phyloP scores from a whole-genome alignment of 2,113 vertebrate species.

The Dryoscopus gambensis region DNA sequence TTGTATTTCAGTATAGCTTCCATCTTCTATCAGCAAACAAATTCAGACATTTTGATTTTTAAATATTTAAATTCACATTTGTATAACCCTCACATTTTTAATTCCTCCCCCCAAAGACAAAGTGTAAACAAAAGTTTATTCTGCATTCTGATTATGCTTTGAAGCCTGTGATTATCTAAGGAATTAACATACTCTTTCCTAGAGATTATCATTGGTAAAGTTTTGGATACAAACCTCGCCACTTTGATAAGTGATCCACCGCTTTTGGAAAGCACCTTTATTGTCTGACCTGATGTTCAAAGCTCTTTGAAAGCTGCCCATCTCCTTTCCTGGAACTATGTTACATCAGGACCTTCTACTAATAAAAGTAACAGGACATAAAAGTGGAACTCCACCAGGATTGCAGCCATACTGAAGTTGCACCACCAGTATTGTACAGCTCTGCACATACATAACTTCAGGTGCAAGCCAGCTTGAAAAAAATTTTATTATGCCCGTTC shows the following conservation, averaged over 20 bases:
- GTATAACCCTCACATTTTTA: background rate
- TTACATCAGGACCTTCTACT: background rate
- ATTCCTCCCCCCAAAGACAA: rapidly evolving
- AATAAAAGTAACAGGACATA: background rate
- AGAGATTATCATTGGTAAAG: background rate
- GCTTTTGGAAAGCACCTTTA: background rate
- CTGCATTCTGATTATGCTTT: background rate
- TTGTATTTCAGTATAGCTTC: background rate
- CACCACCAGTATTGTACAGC: background rate
- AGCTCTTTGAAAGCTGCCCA: background rate
- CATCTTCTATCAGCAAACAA: background rate
- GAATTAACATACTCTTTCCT: background rate
- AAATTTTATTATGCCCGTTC: background rate
- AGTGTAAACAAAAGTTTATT: background rate
- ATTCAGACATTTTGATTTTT: background rate
- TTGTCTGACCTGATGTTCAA: background rate
- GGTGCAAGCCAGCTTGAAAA: background rate
- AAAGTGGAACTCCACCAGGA: background rate
- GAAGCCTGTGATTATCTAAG: background rate
- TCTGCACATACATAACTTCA: background rate
- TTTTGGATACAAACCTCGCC: background rate
- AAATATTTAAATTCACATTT: background rate
- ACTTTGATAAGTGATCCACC: background rate
- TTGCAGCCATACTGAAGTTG: rapidly evolving
- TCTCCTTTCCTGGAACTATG: background rate